These are phyloP conservation scores for Hemistola chrysoprasaria DNA, from an alignment of 2,888 invertebrate species.

Conservation along the genomic window DNA sequence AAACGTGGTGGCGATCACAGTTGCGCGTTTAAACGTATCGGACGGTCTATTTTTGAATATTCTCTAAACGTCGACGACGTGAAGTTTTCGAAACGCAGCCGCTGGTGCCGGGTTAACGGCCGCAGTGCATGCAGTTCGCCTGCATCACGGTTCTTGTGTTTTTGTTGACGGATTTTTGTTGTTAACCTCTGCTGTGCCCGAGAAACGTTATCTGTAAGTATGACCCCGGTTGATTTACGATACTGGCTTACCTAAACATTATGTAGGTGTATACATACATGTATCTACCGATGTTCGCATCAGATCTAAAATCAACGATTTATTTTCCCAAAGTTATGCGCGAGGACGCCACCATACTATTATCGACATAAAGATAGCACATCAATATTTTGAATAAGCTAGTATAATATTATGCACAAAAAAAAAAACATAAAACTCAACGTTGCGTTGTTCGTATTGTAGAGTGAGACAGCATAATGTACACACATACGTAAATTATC, in stretches of 20 bases:
- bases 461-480: constrained; percentile 32
- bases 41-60: constrained; percentile 81
- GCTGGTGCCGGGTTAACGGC: constrained; percentile 76
- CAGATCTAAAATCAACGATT: not conserved
- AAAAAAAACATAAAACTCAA: constrained; percentile 40
- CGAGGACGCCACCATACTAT: constrained; percentile 3
- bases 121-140: constrained; percentile 72
- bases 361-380: constrained; percentile 18
- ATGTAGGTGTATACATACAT: constrained; percentile 26
- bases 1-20: constrained; percentile 52
- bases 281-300: too few relatives aligned
- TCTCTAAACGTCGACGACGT: constrained; percentile 74
- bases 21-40: constrained; percentile 61
- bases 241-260: constrained; percentile 50
- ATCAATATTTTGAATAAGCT: constrained; percentile 23
- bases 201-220: constrained; percentile 79
- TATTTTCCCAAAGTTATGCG: constrained; percentile 1
- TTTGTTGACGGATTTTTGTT: constrained; percentile 79
- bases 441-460: constrained; percentile 40
- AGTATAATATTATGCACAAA: constrained; percentile 26
- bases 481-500: constrained; percentile 37
- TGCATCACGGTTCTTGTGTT: constrained; percentile 76
- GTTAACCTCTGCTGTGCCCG: constrained; percentile 64
- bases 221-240: constrained; percentile 75
- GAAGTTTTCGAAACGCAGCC: constrained; percentile 80